phyloP scores from a whole-genome alignment of 2,113 vertebrate species.

The Vireo altiloquus region DNA sequence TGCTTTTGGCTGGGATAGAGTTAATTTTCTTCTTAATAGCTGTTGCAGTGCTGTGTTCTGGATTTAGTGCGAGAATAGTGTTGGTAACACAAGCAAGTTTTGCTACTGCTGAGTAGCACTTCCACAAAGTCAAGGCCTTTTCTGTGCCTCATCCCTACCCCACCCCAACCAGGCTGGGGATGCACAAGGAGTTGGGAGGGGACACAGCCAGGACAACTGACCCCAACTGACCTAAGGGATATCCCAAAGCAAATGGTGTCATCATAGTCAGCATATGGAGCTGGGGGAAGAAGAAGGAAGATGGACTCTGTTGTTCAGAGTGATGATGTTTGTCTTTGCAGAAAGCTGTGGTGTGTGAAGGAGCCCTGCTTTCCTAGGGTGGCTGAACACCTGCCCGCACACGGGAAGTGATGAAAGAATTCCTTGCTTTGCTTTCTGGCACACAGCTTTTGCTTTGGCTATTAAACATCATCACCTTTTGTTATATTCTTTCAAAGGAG shows the following conservation, averaged over 20 bases:
- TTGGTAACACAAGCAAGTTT: background rate
- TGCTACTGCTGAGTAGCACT: background rate
- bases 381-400: background rate
- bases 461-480: background rate
- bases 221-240: background rate
- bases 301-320: accelerated
- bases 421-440: background rate
- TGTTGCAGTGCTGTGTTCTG: background rate
- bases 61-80: background rate
- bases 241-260: background rate
- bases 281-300: background rate
- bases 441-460: background rate
- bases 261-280: background rate
- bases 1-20: background rate
- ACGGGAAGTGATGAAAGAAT: background rate
- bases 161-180: background rate
- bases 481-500: background rate
- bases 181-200: background rate
- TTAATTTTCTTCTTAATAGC: background rate
- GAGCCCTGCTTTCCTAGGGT: background rate
- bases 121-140: background rate
- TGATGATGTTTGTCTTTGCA: background rate
- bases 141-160: background rate
- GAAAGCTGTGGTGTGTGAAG: background rate
- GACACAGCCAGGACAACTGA: background rate